Evolutionary conservation across 2,888 invertebrate genomes (phyloP).

Genomic region (Trypoxylon attenuatum): DNA sequence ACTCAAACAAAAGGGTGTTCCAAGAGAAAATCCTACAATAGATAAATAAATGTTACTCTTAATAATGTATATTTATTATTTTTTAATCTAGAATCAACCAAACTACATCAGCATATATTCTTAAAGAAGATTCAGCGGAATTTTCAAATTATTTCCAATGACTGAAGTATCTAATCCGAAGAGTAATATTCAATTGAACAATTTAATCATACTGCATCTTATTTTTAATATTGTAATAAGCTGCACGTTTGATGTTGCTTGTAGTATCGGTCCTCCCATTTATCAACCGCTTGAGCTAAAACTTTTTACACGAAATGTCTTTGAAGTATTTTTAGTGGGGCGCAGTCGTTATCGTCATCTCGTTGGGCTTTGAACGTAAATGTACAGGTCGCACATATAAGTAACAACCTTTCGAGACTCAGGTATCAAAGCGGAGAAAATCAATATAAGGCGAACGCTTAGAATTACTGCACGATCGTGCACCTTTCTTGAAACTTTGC

Average conservation of each 20-base stretch:
- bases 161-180: not conserved
- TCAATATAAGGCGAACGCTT: conserved; percentile 42
- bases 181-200: too few species aligned
- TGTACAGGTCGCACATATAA: conserved; percentile 13
- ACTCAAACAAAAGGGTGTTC: too few species aligned
- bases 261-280: too few species aligned
- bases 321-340: not conserved
- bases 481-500: not conserved
- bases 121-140: not conserved
- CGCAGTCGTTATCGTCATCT: not conserved
- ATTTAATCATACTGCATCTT: too few species aligned
- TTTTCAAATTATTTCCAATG: not conserved
- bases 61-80: too few species aligned
- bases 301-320: not conserved
- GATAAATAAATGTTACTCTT: too few species aligned
- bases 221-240: too few species aligned
- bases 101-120: too few species aligned
- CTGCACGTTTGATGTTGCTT: too few species aligned
- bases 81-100: too few species aligned
- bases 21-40: too few species aligned
- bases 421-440: conserved; percentile 36
- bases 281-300: not conserved
- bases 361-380: not conserved
- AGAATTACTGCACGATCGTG: not conserved
- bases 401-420: conserved; percentile 23